These are phyloP conservation scores for Agonopterix subpropinquella DNA, from an alignment of 2,888 invertebrate genomes.

Conservation along the genomic window DNA sequence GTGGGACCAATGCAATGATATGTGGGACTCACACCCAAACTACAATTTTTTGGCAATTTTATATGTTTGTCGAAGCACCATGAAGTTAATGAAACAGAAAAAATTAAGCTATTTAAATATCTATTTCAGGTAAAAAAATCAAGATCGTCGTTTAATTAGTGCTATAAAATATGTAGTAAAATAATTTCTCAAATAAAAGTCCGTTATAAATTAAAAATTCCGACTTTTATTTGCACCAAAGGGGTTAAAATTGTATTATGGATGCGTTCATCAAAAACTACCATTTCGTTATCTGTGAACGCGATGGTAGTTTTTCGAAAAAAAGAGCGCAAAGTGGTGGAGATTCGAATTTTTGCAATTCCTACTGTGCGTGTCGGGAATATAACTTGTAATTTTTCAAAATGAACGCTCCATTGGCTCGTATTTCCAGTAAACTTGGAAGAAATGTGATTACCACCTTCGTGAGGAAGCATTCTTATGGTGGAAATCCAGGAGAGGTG, in stretches of 20 bases:
- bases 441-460: conserved; percentile 61
- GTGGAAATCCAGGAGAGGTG: conserved; percentile 67
- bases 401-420: conserved; percentile 58
- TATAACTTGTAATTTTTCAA: conserved; percentile 19
- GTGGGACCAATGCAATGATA: too few species aligned
- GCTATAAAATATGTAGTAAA: neutral
- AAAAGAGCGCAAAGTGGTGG: conserved; percentile 14
- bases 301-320: conserved; percentile 36
- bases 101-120: neutral
- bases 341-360: conserved; percentile 27
- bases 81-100: too few species aligned
- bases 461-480: conserved; percentile 59
- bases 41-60: too few species aligned
- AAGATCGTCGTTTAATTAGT: neutral
- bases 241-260: conserved; percentile 1
- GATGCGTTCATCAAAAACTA: conserved; percentile 32
- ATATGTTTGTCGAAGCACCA: too few species aligned
- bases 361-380: conserved; percentile 6
- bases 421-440: conserved; percentile 54
- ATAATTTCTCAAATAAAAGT: conserved; percentile 8
- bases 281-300: conserved; percentile 24
- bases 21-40: too few species aligned
- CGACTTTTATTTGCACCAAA: conserved; percentile 5
- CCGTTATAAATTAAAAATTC: conserved; percentile 18
- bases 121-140: neutral